phyloP scores from a whole-genome alignment of 2,797 vertebrate species.

The Columba guinea region DNA sequence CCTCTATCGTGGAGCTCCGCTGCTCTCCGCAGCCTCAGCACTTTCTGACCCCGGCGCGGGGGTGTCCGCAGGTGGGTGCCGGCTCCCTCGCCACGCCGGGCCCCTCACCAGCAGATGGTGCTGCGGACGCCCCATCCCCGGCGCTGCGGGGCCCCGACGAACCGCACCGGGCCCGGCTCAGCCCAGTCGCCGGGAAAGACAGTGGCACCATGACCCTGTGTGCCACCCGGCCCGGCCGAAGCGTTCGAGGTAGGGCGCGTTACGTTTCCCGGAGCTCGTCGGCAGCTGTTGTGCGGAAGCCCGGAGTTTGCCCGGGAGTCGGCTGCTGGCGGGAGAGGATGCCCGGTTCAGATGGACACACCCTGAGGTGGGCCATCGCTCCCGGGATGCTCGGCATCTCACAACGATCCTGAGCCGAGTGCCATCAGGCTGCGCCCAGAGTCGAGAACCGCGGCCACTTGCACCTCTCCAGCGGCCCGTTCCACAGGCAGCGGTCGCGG shows the following conservation, averaged over 20 bases:
- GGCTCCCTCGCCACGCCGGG: background rate
- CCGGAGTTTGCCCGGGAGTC: background rate
- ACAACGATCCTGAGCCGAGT: background rate
- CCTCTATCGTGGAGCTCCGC: background rate
- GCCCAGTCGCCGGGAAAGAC: background rate
- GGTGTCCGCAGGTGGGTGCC: background rate
- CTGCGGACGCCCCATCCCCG: background rate
- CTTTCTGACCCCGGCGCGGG: background rate
- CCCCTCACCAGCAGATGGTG: constrained; percentile 60
- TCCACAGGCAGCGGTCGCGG: background rate
- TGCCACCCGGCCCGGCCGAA: no score
- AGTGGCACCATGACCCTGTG: background rate
- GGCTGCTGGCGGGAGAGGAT: background rate
- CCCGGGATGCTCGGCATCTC: background rate
- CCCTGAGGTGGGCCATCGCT: background rate
- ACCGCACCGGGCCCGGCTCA: background rate
- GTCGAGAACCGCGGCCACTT: background rate
- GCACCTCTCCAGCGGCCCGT: background rate
- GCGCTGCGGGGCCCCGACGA: background rate
- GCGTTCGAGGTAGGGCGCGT: background rate
- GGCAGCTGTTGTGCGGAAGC: background rate
- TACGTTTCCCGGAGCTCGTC: background rate
- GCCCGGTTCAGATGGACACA: background rate
- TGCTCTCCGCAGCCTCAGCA: background rate
- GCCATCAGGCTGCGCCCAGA: background rate